phyloP scores from a whole-genome alignment of 2,797 vertebrate species.

The Pseudochromis fuscus region DNA sequence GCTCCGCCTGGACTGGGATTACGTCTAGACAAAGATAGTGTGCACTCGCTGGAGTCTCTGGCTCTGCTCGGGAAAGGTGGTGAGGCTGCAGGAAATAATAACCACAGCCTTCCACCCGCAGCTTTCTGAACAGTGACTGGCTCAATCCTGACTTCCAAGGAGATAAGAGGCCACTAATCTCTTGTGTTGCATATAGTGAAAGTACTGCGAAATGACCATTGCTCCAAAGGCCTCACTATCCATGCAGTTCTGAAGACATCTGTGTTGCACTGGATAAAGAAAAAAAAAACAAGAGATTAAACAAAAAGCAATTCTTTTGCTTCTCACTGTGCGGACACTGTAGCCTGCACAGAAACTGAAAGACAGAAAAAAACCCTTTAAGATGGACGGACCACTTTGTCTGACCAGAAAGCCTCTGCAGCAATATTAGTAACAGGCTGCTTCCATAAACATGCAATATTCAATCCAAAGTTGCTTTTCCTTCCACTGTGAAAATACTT shows the following conservation, averaged over 20 bases:
- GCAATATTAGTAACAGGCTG: conserved; percentile 73
- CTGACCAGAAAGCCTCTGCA: conserved; percentile 70
- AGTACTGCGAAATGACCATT: conserved; percentile 33
- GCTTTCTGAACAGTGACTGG: conserved; percentile 76
- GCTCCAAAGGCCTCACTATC: conserved; percentile 28
- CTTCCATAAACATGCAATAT: conserved; percentile 82
- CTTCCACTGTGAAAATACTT: conserved; percentile 80
- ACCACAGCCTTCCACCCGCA: conserved; percentile 79
- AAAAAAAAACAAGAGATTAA: conserved; percentile 30
- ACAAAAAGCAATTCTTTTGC: conserved; percentile 36
- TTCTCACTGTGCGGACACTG: conserved; percentile 13
- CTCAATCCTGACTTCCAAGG: conserved; percentile 50
- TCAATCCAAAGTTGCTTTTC: conserved; percentile 82
- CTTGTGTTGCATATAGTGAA: conserved; percentile 20
- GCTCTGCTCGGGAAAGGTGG: conserved; percentile 74
- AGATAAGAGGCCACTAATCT: conserved; percentile 21
- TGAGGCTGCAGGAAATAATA: conserved; percentile 75
- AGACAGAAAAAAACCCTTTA: conserved; percentile 72
- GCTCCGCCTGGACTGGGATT: conserved; percentile 54
- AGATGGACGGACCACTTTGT: conserved; percentile 50
- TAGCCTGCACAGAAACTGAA: conserved; percentile 49
- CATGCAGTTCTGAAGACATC: conserved; percentile 10
- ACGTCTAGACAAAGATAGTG: conserved; percentile 66
- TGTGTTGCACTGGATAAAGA: conserved; percentile 24
- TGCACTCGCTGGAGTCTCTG: conserved; percentile 75